Evolutionary conservation across 92 coral and sea anemone genomes (phyloP), one percentile per base, ranked within the genome.

Genomic region (Palythoa grandiflora): DNA sequence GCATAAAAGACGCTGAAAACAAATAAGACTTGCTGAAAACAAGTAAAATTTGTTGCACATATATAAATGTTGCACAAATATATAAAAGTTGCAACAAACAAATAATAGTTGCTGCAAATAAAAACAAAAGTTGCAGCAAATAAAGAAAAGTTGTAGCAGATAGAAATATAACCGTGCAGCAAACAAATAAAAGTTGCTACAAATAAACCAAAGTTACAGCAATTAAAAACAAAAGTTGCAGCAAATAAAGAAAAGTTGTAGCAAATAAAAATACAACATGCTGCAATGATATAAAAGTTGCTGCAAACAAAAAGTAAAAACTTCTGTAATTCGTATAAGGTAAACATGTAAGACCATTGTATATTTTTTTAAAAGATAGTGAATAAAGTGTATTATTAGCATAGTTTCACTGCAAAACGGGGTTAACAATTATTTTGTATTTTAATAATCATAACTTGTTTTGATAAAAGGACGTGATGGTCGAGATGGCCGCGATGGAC

Each of bases 231-330:
- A 14, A 40, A 73, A 39, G 20, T 73, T 73, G 53, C 21, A 12
- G 54, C 8, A 39, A 14, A 40, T 14, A 38, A 13, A 14, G 6
- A 14, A 73, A 40, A 13, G 77, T 73, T 73, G 28, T 19, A 39
- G 77, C 50, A 73, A 73, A 39, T 38, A 40, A 15, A 68, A 44
- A 44, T 8, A 74, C 40, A 44, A 40, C 53, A 15, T 4, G 55
- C 57, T 0, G 78, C 28, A 73, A 16, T 38, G 38, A 40, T 3
- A 40, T 9, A 36, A 71, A 71, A 71, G 78, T 73, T 73, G 78
- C 52, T 38, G 78, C 78, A 88, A 79, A 65, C 44, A 52, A 83
- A 83, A 83, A 83, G 73, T 68, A 50, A 53, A 38, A 87, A 78
- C 83, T 28, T 28, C 0, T 28, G 28, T 28, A 28, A 28, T 28